Conservation (phyloP, 1,140 invertebrate species). For the Cylas formicarius region DNA sequence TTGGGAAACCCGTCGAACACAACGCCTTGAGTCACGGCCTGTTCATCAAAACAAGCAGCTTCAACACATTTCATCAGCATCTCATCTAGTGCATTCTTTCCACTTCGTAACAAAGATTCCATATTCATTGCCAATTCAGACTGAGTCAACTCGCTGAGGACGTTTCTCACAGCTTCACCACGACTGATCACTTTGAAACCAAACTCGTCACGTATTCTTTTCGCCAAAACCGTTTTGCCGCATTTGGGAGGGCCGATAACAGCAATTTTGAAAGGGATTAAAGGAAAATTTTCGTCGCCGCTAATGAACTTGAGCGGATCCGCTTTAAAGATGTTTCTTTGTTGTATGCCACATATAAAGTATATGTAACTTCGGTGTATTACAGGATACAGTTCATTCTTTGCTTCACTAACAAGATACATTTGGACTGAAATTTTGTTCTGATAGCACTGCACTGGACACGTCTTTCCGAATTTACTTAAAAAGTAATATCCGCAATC, state of each 20-base stretch:
- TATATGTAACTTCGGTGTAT: slow-evolving; percentile 52
- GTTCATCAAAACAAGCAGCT: slow-evolving; percentile 43
- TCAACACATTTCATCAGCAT: slow-evolving; percentile 46
- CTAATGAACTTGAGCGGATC: slow-evolving; percentile 49
- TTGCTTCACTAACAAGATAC: slow-evolving; percentile 42
- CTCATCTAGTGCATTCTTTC: slow-evolving; percentile 39
- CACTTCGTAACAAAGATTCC: slow-evolving; percentile 37
- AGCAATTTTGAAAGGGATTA: slow-evolving; percentile 60
- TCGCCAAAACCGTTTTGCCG: slow-evolving; percentile 67
- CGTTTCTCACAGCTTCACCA: slow-evolving; percentile 45
- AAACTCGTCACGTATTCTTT: slow-evolving; percentile 45
- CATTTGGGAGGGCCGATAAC: slow-evolving; percentile 79
- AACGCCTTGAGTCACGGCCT: slow-evolving; percentile 43
- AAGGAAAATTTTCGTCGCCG: slow-evolving; percentile 39
- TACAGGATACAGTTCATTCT: slow-evolving; percentile 44
- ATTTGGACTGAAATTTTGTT: slow-evolving; percentile 44
- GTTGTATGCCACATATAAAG: slow-evolving; percentile 46
- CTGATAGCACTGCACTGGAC: slow-evolving; percentile 50
- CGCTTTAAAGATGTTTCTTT: slow-evolving; percentile 44
- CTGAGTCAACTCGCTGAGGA: slow-evolving; percentile 44
- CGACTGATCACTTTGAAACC: slow-evolving; percentile 46
- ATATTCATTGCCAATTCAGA: slow-evolving; percentile 43
- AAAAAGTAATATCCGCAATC: slow-evolving; percentile 48
- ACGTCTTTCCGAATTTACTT: slow-evolving; percentile 51
- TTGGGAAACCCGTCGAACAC: slow-evolving; percentile 53